phyloP scores from a whole-genome alignment of 2,113 vertebrate genomes.

The Lipophrys pholis region DNA sequence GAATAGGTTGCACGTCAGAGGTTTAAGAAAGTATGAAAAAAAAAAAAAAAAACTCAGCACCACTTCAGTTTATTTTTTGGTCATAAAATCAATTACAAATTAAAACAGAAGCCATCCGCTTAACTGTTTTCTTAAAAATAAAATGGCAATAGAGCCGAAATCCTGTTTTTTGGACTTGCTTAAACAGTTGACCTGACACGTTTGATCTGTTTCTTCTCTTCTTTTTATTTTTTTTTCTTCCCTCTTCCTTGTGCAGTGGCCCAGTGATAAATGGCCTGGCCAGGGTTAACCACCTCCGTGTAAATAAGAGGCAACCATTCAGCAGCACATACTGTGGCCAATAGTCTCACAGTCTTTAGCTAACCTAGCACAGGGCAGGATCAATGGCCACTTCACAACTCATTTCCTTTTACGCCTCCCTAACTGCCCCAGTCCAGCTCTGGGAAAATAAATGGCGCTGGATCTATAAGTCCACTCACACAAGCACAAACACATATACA shows the following conservation, averaged over 20 bases:
- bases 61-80: too few relatives aligned
- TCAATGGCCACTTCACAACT: slow-evolving; percentile 87
- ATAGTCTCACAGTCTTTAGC: slow-evolving; percentile 56
- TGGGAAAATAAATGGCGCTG: slow-evolving; percentile 80
- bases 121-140: background rate
- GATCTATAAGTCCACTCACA: slow-evolving; percentile 80
- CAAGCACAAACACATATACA: slow-evolving; percentile 55
- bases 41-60: slow-evolving; percentile 2
- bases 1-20: slow-evolving; percentile 77
- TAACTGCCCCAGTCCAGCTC: slow-evolving; percentile 79
- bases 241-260: slow-evolving; percentile 33
- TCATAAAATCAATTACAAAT: background rate
- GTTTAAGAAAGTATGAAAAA: slow-evolving; percentile 82
- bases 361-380: slow-evolving; percentile 69
- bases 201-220: background rate
- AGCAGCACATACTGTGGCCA: slow-evolving; percentile 58
- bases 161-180: slow-evolving; percentile 2
- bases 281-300: slow-evolving; percentile 65
- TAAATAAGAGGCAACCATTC: slow-evolving; percentile 75
- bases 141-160: slow-evolving; percentile 2
- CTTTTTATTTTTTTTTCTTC: slow-evolving; percentile 3
- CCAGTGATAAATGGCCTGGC: slow-evolving; percentile 63
- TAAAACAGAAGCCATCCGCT: background rate
- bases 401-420: slow-evolving; percentile 86
- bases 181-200: slow-evolving; percentile 27